phyloP scores from a whole-genome alignment of 2,113 vertebrate genomes.

The Phalacrocorax pelagicus region DNA sequence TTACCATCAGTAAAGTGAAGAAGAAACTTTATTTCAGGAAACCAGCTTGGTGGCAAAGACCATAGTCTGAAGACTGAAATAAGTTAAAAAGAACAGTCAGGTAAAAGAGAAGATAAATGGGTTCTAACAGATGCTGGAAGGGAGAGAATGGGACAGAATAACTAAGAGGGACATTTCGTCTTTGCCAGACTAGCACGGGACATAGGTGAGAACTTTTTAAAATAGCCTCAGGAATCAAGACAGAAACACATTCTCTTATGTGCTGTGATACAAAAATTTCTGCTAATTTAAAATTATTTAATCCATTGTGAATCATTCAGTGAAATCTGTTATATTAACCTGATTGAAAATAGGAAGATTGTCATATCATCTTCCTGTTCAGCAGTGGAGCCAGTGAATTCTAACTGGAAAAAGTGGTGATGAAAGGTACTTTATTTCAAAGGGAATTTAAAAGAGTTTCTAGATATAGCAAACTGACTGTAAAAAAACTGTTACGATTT shows the following conservation, averaged over 20 bases:
- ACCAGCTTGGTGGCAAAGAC: background rate
- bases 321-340: background rate
- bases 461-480: background rate
- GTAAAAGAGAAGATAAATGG: background rate
- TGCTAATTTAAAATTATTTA: background rate
- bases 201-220: background rate
- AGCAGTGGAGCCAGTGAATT: background rate
- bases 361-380: background rate
- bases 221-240: background rate
- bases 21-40: background rate
- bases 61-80: background rate
- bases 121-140: background rate
- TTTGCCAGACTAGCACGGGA: background rate
- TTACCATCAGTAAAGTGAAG: background rate
- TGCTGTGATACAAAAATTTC: background rate
- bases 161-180: background rate
- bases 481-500: background rate
- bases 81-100: background rate
- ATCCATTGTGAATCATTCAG: background rate
- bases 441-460: background rate
- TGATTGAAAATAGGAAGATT: background rate
- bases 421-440: background rate
- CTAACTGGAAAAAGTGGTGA: background rate
- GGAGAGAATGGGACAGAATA: background rate
- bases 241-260: background rate